These are phyloP conservation scores for Noctuana brunneofusca DNA, from an alignment of 2,888 invertebrate genomes.

Conservation along the genomic window DNA sequence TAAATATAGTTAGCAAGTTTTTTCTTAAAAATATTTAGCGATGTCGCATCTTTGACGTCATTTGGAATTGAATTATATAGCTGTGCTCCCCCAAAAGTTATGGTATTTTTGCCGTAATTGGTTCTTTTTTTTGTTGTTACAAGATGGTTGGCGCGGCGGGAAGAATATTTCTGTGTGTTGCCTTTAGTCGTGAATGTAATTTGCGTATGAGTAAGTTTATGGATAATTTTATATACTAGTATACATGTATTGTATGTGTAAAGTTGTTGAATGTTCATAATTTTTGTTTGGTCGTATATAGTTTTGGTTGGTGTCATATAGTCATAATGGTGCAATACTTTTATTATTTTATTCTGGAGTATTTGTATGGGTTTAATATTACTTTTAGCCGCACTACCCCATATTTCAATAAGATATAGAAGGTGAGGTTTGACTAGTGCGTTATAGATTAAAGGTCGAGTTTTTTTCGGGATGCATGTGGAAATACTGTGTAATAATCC, in stretches of 20 bases:
- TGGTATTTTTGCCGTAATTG: neutral
- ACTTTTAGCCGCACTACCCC: conserved; percentile 11
- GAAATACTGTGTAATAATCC: neutral
- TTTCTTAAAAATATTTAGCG: neutral
- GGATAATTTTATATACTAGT: conserved; percentile 12
- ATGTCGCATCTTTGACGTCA: neutral
- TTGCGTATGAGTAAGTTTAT: conserved; percentile 10
- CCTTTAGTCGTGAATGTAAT: conserved; percentile 5
- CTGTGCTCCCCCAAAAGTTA: neutral
- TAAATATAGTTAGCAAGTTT: neutral
- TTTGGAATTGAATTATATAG: neutral
- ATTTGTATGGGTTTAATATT: conserved; percentile 3
- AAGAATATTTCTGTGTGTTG: neutral
- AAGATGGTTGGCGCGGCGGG: too few species aligned
- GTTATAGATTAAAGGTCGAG: conserved; percentile 9
- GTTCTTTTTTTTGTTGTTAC: too few species aligned
- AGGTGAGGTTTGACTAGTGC: conserved; percentile 10
- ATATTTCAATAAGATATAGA: conserved; percentile 12
- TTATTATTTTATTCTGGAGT: conserved; percentile 17
- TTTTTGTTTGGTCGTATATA: conserved; percentile 14
- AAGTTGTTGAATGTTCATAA: conserved; percentile 6
- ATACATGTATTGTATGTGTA: conserved; percentile 10
- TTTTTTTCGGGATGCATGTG: conserved; percentile 2
- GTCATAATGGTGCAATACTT: conserved; percentile 14
- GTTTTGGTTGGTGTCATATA: conserved; percentile 9